phyloP scores from a whole-genome alignment of 2,888 invertebrate species.

The Iselma pallidipennis region DNA sequence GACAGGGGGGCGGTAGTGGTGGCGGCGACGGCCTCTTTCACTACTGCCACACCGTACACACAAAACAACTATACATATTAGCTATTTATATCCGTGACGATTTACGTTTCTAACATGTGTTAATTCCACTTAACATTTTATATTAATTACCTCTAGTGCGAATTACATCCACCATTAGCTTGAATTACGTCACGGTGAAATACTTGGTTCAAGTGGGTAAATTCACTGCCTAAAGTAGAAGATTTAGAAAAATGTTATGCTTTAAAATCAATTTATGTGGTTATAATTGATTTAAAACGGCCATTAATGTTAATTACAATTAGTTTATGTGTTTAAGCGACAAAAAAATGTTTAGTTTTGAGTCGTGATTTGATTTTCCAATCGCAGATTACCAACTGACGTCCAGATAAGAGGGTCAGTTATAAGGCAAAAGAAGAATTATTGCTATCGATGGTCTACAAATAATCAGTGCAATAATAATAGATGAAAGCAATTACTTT shows the following conservation, averaged over 20 bases:
- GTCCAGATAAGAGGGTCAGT: not conserved
- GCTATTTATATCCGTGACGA: constrained; percentile 12
- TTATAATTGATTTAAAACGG: no score
- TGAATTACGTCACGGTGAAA: not conserved
- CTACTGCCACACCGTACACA: not conserved
- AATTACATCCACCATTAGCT: not conserved
- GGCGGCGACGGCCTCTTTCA: not conserved
- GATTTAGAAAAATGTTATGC: no score
- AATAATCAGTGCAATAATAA: constrained; percentile 11
- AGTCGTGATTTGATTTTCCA: not conserved
- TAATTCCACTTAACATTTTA: constrained; percentile 6
- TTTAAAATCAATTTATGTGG: no score
- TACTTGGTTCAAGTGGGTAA: not conserved
- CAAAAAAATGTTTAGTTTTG: not conserved
- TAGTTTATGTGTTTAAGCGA: no score
- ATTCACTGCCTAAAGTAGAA: not conserved
- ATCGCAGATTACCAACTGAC: not conserved
- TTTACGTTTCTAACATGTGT: constrained; percentile 7
- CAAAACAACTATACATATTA: not conserved
- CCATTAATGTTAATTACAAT: no score
- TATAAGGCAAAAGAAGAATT: not conserved
- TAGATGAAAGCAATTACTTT: constrained; percentile 11
- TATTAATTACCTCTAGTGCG: not conserved
- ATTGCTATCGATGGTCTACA: not conserved
- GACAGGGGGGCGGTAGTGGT: not conserved